phyloP scores from a whole-genome alignment of 2,888 invertebrate species.

The Callyntrura sp. region DNA sequence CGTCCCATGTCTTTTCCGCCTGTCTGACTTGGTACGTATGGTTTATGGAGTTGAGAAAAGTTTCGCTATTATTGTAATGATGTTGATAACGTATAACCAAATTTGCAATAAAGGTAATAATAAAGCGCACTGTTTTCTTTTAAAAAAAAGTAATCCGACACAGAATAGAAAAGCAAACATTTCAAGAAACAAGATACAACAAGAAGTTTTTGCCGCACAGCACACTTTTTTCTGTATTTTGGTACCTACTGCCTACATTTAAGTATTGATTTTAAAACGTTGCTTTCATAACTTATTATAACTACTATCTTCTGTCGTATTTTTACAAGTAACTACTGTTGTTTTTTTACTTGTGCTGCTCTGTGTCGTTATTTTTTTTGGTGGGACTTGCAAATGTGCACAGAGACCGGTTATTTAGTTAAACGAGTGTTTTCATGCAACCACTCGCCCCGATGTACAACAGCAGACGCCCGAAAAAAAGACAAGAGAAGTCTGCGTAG shows the following conservation, averaged over 20 bases:
- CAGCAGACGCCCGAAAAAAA: neutral
- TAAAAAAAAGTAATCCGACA: neutral
- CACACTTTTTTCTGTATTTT: neutral
- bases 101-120: constrained; percentile 18
- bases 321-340: neutral
- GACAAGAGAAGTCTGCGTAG: neutral
- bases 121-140: neutral
- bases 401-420: neutral
- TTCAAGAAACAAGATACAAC: neutral
- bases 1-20: neutral
- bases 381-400: neutral
- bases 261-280: too few relatives aligned
- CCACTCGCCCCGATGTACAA: neutral
- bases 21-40: neutral
- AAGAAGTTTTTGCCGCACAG: neutral
- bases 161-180: constrained; percentile 7
- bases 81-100: constrained; percentile 26
- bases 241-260: too few relatives aligned
- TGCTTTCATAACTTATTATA: too few relatives aligned
- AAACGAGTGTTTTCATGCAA: neutral
- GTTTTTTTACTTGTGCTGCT: too few relatives aligned
- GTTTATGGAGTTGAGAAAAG: constrained; percentile 8
- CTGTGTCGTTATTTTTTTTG: too few relatives aligned
- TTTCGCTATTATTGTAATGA: constrained; percentile 15
- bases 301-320: neutral